A percentile compares a stretch with the other conserved stretches of the same genome.
These are phyloP conservation scores for Tadarida brasiliensis DNA, from an alignment of 2,797 vertebrate species.

Conservation along the genomic window DNA sequence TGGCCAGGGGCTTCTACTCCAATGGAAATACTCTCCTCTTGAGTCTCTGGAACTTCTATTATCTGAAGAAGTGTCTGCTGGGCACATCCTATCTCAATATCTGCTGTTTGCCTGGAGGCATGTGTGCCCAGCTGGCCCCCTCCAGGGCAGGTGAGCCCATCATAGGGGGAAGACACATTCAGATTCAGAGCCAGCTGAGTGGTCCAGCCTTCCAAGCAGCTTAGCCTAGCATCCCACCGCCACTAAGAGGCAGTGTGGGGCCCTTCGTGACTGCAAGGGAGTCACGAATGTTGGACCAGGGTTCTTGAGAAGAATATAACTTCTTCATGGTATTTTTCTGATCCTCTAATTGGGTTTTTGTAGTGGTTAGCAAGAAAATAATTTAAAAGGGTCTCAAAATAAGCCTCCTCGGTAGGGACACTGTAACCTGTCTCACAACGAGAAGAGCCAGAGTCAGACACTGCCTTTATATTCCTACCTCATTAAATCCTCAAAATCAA, in stretches of 20 bases:
- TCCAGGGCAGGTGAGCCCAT: neutral
- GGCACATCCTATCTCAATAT: neutral
- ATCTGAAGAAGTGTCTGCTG: neutral
- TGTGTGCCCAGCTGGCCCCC: neutral
- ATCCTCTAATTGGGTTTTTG: neutral
- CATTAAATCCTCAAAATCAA: neutral
- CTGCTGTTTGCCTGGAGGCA: neutral
- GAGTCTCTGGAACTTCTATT: neutral
- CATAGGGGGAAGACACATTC: neutral
- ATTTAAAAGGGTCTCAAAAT: neutral
- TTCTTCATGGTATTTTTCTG: neutral
- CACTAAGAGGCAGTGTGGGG: neutral
- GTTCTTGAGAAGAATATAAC: neutral
- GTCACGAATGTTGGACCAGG: neutral
- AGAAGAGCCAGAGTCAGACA: neutral
- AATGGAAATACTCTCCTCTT: neutral
- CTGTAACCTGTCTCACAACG: neutral
- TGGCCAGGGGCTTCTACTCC: neutral
- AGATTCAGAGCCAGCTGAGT: neutral
- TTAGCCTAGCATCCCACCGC: neutral
- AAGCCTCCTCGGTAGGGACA: neutral
- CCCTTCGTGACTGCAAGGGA: neutral
- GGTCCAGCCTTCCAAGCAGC: neutral
- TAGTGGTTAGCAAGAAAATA: neutral
- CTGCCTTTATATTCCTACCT: neutral